phyloP scores from a whole-genome alignment of 1,140 invertebrate genomes.

The Onthophagus taurus region DNA sequence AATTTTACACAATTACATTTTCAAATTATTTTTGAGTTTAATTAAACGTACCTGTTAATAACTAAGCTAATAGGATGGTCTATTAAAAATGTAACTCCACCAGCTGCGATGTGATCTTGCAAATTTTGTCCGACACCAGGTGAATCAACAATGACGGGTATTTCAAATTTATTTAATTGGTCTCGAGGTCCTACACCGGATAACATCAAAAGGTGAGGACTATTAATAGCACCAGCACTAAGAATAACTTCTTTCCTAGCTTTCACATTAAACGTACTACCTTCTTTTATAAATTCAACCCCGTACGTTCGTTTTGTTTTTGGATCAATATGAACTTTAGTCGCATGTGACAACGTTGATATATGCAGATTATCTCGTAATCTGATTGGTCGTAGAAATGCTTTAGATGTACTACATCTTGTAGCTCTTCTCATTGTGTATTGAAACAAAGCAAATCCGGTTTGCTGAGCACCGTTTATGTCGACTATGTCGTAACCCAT shows the following conservation, averaged over 20 bases:
- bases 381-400: constrained; percentile 66
- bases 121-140: constrained; percentile 72
- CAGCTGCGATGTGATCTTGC: constrained; percentile 76
- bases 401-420: constrained; percentile 69
- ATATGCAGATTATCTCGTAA: constrained; percentile 64
- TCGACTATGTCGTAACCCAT: constrained; percentile 78
- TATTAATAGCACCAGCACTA: constrained; percentile 65
- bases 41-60: too few species aligned
- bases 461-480: constrained; percentile 70
- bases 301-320: constrained; percentile 59
- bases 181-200: constrained; percentile 69
- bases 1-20: too few species aligned
- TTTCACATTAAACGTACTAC: constrained; percentile 51
- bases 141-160: constrained; percentile 58
- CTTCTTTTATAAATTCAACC: constrained; percentile 65
- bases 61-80: constrained; percentile 69
- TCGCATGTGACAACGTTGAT: constrained; percentile 64
- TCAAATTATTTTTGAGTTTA: too few species aligned
- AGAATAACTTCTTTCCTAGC: constrained; percentile 71
- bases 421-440: constrained; percentile 71
- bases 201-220: constrained; percentile 75
- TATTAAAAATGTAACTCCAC: constrained; percentile 68
- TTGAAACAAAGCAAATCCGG: constrained; percentile 68
- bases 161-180: constrained; percentile 58
- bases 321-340: constrained; percentile 65